Evolutionary conservation across 2,888 invertebrate genomes (phyloP).

Genomic region (Spodoptera littoralis): DNA sequence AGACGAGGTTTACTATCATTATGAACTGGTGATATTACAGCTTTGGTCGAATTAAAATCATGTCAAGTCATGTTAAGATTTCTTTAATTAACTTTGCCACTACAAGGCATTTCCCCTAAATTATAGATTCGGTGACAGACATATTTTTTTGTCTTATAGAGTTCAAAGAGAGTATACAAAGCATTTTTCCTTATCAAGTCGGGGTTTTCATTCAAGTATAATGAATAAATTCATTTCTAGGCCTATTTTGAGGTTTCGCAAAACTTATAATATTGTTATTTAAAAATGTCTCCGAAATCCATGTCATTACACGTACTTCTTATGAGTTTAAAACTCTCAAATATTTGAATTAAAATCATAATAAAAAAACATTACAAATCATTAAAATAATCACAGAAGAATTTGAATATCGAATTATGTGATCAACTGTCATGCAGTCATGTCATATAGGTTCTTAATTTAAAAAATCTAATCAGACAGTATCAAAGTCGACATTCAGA

Average conservation of each 20-base stretch:
- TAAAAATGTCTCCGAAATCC: slow-evolving; percentile 4
- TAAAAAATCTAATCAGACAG: slow-evolving; percentile 27
- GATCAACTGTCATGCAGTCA: slow-evolving; percentile 18
- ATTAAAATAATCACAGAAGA: slow-evolving; percentile 14
- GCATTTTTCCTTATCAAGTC: slow-evolving; percentile 8
- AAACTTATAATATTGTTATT: slow-evolving; percentile 1
- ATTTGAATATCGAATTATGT: not conserved
- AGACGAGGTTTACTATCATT: not conserved
- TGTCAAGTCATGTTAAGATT: too few species aligned
- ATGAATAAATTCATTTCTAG: slow-evolving; percentile 14
- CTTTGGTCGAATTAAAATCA: too few species aligned
- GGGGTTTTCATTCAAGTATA: slow-evolving; percentile 36
- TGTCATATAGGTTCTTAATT: not conserved
- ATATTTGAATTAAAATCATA: not conserved
- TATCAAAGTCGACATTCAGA: slow-evolving; percentile 16
- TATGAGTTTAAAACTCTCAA: too few species aligned
- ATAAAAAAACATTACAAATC: not conserved
- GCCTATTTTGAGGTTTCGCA: slow-evolving; percentile 20
- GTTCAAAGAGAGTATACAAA: not conserved
- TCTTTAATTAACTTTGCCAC: too few species aligned
- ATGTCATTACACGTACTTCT: too few species aligned
- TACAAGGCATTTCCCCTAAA: too few species aligned
- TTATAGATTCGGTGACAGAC: too few species aligned
- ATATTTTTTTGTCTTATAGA: not conserved
- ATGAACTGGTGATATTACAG: too few species aligned